phyloP scores from a whole-genome alignment of 2,113 vertebrate species.

The Podarcis muralis region DNA sequence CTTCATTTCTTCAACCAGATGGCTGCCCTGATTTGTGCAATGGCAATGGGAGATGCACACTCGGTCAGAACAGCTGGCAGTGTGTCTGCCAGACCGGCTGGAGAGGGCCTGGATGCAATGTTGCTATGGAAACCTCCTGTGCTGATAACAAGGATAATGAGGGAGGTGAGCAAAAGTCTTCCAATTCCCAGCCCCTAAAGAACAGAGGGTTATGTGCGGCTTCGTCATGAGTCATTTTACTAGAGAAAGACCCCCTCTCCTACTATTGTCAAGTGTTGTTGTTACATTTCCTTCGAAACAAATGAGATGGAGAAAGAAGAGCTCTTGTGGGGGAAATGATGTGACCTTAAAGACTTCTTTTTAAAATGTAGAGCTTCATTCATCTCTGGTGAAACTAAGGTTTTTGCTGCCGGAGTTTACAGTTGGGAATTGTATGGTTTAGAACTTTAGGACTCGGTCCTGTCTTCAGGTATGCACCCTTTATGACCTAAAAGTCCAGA shows the following conservation, averaged over 20 bases:
- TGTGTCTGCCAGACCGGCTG: constrained; percentile 99
- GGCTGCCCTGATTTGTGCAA: constrained; percentile 98
- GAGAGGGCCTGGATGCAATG: constrained; percentile 97
- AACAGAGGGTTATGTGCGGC: constrained; percentile 17
- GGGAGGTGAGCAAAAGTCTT: constrained; percentile 89
- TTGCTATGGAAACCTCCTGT: constrained; percentile 98
- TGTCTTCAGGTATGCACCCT: background rate
- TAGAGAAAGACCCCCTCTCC: constrained; percentile 29
- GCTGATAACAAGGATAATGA: constrained; percentile 99
- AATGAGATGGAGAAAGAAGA: background rate
- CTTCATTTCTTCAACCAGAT: constrained; percentile 87
- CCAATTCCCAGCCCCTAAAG: constrained; percentile 57
- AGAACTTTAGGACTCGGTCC: background rate
- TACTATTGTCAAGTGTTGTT: constrained; percentile 12
- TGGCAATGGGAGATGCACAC: constrained; percentile 96
- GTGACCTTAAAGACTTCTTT: background rate
- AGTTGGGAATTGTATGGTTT: background rate
- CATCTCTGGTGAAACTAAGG: accelerated
- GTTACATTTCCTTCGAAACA: background rate
- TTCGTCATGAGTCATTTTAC: constrained; percentile 37
- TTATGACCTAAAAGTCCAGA: background rate
- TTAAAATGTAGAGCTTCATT: background rate
- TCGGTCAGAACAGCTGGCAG: constrained; percentile 99
- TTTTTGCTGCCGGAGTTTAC: background rate
- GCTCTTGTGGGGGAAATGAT: background rate